A percentile compares a stretch with the other conserved stretches of the same genome.
Conservation (phyloP, 2,113 vertebrate genomes). For the Seriola quinqueradiata region DNA sequence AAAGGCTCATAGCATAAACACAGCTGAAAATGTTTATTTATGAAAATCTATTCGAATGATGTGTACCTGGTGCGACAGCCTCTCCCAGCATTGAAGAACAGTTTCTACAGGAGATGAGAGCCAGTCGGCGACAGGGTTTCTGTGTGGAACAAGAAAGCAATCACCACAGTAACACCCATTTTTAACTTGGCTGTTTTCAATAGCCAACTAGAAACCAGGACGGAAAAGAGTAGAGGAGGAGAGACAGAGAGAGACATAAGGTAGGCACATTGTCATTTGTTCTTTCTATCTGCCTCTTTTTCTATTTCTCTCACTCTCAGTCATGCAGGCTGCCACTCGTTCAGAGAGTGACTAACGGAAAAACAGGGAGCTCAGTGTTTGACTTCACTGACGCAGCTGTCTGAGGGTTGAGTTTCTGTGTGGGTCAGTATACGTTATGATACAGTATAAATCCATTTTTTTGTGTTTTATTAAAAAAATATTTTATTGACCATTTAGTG, state of each 20-base stretch:
- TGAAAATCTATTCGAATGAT: background rate
- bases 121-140: conserved; percentile 87
- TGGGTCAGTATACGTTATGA: background rate
- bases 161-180: background rate
- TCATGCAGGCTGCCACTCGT: conserved; percentile 45
- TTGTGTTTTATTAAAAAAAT: background rate
- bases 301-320: conserved; percentile 45
- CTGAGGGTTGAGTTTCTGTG: conserved; percentile 27
- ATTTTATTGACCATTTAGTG: background rate
- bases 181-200: conserved; percentile 27
- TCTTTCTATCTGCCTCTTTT: conserved; percentile 21
- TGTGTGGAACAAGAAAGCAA: conserved; percentile 65
- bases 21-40: background rate
- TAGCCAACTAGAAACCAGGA: background rate
- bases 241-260: background rate
- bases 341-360: conserved; percentile 51
- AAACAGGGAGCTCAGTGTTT: conserved; percentile 61
- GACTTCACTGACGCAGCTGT: conserved; percentile 47
- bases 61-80: conserved; percentile 87
- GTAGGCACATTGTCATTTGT: conserved; percentile 34
- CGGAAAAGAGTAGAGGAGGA: background rate
- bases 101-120: conserved; percentile 88
- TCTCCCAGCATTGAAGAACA: conserved; percentile 92
- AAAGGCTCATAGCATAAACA: background rate
- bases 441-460: background rate